Conservation (phyloP, 2,888 invertebrate genomes). For the Biston betularia region DNA sequence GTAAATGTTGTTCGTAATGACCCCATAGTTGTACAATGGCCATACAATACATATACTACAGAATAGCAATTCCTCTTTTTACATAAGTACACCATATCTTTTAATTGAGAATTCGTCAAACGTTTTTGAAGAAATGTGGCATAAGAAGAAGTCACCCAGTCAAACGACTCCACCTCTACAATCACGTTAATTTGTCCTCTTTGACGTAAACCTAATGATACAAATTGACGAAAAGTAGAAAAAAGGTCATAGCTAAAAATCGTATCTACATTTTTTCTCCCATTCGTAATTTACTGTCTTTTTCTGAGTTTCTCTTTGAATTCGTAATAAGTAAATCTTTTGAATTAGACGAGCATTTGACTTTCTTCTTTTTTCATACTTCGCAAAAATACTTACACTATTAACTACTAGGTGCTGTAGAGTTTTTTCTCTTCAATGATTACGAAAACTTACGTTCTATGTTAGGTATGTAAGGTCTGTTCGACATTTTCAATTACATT, state of each 20-base stretch:
- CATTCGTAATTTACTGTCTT: slow-evolving; percentile 41
- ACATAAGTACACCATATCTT: background rate
- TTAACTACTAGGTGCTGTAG: background rate
- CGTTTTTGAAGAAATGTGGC: slow-evolving; percentile 3
- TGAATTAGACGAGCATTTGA: slow-evolving; percentile 36
- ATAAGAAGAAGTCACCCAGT: slow-evolving; percentile 22
- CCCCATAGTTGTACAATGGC: too few relatives aligned
- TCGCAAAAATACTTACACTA: background rate
- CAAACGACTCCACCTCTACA: slow-evolving; percentile 40
- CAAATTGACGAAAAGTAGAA: slow-evolving; percentile 46
- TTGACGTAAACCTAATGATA: slow-evolving; percentile 47
- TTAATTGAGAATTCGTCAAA: slow-evolving; percentile 7
- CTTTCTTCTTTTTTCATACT: slow-evolving; percentile 3
- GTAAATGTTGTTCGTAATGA: too few relatives aligned
- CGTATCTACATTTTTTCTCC: slow-evolving; percentile 42
- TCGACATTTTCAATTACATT: too few relatives aligned
- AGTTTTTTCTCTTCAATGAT: background rate
- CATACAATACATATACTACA: too few relatives aligned
- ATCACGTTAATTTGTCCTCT: slow-evolving; percentile 47
- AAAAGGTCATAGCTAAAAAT: slow-evolving; percentile 42
- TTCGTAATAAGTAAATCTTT: slow-evolving; percentile 44
- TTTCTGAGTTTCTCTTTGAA: slow-evolving; percentile 43
- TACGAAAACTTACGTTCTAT: background rate
- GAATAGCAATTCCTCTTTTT: too few relatives aligned
- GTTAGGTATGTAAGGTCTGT: too few relatives aligned